phyloP scores from a whole-genome alignment of 2,797 vertebrate species.

The Botia kubotai region DNA sequence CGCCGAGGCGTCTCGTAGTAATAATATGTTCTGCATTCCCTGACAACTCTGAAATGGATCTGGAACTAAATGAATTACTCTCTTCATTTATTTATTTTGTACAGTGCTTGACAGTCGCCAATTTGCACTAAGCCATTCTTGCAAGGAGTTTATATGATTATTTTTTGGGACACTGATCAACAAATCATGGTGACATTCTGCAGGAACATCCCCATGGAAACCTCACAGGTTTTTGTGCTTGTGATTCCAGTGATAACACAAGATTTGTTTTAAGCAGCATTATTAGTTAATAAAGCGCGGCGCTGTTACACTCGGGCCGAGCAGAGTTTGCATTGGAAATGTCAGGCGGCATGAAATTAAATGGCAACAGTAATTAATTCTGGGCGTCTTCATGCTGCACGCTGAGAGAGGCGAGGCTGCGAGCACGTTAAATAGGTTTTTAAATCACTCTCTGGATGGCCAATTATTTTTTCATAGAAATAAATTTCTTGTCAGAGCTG shows the following conservation, averaged over 20 bases:
- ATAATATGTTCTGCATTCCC: too few relatives aligned
- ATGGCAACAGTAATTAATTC: slow-evolving; percentile 58
- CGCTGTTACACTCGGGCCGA: slow-evolving; percentile 13
- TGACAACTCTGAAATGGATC: not conserved
- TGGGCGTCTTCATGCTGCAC: slow-evolving; percentile 34
- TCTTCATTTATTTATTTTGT: not conserved
- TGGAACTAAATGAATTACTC: not conserved
- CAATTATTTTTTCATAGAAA: slow-evolving; percentile 63
- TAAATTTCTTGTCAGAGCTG: slow-evolving; percentile 59
- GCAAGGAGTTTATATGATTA: not conserved
- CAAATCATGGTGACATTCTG: not conserved
- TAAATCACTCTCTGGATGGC: slow-evolving; percentile 60
- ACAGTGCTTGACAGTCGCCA: not conserved
- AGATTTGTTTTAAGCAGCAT: slow-evolving; percentile 16
- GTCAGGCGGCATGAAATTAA: slow-evolving; percentile 56
- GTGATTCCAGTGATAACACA: not conserved
- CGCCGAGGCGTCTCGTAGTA: too few relatives aligned
- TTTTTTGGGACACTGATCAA: not conserved
- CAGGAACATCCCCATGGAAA: not conserved
- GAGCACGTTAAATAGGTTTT: slow-evolving; percentile 55
- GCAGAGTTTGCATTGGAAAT: slow-evolving; percentile 45
- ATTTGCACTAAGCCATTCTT: not conserved
- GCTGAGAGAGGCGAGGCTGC: slow-evolving; percentile 52
- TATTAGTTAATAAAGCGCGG: slow-evolving; percentile 41
- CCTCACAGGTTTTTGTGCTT: not conserved